A percentile compares a stretch with the other conserved stretches of the same genome.
Conservation (phyloP, 2,888 invertebrate species). For the Alviniconcha strummeri region DNA sequence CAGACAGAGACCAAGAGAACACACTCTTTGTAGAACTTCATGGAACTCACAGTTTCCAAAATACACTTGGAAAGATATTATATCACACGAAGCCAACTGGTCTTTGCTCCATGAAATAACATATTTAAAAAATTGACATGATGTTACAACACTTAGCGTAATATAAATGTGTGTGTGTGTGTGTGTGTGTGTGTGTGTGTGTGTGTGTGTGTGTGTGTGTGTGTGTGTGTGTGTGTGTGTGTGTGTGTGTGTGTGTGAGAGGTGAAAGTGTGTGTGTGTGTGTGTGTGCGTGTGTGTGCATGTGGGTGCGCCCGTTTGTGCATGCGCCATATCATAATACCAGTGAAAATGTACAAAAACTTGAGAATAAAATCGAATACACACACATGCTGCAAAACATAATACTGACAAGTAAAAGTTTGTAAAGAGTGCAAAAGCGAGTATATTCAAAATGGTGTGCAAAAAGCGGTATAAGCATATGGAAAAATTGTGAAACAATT, state of each 20-base stretch:
- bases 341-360: too few relatives aligned
- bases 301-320: background rate
- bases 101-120: background rate
- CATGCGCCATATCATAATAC: background rate
- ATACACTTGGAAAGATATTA: background rate
- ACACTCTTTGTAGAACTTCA: background rate
- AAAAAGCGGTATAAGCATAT: too few relatives aligned
- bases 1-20: background rate
- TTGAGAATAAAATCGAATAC: too few relatives aligned
- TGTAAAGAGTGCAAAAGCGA: too few relatives aligned
- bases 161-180: background rate
- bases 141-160: background rate
- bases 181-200: background rate
- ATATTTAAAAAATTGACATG: background rate
- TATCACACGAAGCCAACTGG: background rate
- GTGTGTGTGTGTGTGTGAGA: background rate
- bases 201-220: conserved; percentile 11
- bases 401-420: too few relatives aligned
- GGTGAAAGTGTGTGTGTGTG: background rate
- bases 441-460: too few relatives aligned
- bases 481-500: too few relatives aligned
- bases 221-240: conserved; percentile 9
- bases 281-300: background rate
- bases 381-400: too few relatives aligned
- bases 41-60: background rate